These are phyloP conservation scores for Diadophis punctatus DNA, from an alignment of 2,113 vertebrate species.

Conservation along the genomic window DNA sequence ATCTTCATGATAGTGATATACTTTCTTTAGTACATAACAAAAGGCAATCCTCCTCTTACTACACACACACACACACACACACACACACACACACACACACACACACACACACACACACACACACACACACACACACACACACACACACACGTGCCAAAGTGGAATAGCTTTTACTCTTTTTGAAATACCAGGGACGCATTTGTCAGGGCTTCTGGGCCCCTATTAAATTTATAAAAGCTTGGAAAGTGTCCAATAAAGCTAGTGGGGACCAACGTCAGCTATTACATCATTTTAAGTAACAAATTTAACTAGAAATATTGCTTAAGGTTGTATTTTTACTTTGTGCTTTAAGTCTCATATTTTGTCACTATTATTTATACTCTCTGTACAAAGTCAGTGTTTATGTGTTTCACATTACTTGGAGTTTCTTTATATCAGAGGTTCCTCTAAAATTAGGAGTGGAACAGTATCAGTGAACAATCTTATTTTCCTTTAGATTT, in stretches of 20 bases:
- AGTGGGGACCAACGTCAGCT: not conserved
- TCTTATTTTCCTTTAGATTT: not conserved
- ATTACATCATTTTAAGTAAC: not conserved
- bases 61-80: not conserved
- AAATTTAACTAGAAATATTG: not conserved
- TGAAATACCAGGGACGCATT: not conserved
- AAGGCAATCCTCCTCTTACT: not conserved
- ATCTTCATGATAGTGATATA: not conserved
- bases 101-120: not conserved
- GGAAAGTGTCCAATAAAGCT: not conserved
- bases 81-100: too few relatives aligned
- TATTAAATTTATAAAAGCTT: not conserved
- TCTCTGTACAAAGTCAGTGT: not conserved
- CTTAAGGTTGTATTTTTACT: not conserved
- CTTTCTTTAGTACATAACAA: not conserved
- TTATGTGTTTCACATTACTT: not conserved
- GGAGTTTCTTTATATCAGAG: not conserved
- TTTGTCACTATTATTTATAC: not conserved
- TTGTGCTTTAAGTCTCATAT: not conserved
- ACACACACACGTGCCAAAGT: not conserved
- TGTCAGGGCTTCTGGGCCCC: not conserved
- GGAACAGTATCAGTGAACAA: not conserved
- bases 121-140: not conserved
- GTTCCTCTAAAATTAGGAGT: not conserved
- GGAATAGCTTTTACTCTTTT: not conserved